Conservation (phyloP, 2,113 vertebrate genomes). For the Nicator chloris region DNA sequence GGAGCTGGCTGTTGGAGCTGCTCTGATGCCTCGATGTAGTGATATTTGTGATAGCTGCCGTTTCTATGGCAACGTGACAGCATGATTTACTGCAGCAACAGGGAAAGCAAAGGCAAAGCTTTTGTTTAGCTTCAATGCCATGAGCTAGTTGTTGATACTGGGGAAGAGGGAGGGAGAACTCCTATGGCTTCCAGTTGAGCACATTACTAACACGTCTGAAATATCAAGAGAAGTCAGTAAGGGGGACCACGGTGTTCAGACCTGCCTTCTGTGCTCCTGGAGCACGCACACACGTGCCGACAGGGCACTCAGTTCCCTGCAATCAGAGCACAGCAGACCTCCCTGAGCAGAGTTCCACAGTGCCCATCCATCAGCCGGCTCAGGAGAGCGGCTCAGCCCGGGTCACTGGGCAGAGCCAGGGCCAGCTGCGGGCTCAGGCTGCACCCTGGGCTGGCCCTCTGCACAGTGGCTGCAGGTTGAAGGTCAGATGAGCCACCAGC, state of each 20-base stretch:
- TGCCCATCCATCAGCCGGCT: fast-evolving
- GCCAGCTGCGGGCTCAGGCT: neutral
- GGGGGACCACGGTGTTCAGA: neutral
- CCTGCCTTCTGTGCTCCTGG: neutral
- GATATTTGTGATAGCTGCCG: slow-evolving; percentile 19
- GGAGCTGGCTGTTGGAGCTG: neutral
- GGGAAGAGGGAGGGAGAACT: neutral
- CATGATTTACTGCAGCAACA: slow-evolving; percentile 17
- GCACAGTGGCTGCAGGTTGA: neutral
- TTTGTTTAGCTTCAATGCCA: slow-evolving; percentile 25
- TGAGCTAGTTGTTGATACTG: neutral
- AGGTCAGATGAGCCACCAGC: neutral
- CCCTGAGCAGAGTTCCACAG: neutral
- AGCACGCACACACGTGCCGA: neutral
- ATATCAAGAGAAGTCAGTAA: neutral
- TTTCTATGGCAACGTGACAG: slow-evolving; percentile 10
- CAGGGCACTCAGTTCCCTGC: fast-evolving
- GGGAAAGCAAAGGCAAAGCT: slow-evolving; percentile 41
- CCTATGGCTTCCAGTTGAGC: neutral
- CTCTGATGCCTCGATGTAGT: neutral
- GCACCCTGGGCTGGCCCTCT: fast-evolving
- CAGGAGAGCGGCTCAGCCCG: fast-evolving
- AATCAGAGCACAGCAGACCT: fast-evolving
- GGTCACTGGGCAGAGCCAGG: neutral
- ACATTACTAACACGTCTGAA: neutral